Evolutionary conservation across 2,797 vertebrate genomes (phyloP), one percentile per base, ranked within the genome.

Genomic region (Spea hammondii): DNA sequence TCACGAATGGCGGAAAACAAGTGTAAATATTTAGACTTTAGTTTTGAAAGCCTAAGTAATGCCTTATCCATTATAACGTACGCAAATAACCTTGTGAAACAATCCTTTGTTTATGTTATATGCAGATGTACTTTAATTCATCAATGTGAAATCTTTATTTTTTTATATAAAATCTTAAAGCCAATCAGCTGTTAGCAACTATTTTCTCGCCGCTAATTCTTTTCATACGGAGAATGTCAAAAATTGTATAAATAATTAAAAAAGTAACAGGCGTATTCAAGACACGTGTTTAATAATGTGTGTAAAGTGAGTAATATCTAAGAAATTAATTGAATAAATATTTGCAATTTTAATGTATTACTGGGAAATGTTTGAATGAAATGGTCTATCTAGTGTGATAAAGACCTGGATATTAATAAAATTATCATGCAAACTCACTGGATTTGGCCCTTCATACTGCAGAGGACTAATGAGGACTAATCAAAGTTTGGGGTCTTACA

Each of bases 21-120:
- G 60, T 55, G 13, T 80, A 80, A 80, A 80, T 80, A 76, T 80
- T 80, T 80, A 55, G 57, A 66, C 32, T 70, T 75, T 8, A 57
- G 11, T 65, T 47, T n/a, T 65, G 7, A 57, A 65, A 65, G 65
- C 59, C 67, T 50, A 10, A 62, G 59, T 14, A 45, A 57, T 49
- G 53, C 66, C 50, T 6, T 47, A 14, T 55, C 44, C 73, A 71
- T 76, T 72, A 66, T 8, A 55, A 76, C 59, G 46, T 65, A 80
- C 67, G 44, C 17, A 76, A 71, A 71, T 64, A 51, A 59, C 67
- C 68, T n/a, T 13, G 72, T 48, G 11, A 53, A 70, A 14, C 71
- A 80, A 76, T 71, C 67, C 67, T 54, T 6, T 80, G 79, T 80
- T 80, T 80, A 69, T 76, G 67, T 80, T 72, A 55, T 5, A 62